These are phyloP conservation scores for Pteromalus puparum DNA, from an alignment of 1,140 invertebrate species.

Conservation along the genomic window DNA sequence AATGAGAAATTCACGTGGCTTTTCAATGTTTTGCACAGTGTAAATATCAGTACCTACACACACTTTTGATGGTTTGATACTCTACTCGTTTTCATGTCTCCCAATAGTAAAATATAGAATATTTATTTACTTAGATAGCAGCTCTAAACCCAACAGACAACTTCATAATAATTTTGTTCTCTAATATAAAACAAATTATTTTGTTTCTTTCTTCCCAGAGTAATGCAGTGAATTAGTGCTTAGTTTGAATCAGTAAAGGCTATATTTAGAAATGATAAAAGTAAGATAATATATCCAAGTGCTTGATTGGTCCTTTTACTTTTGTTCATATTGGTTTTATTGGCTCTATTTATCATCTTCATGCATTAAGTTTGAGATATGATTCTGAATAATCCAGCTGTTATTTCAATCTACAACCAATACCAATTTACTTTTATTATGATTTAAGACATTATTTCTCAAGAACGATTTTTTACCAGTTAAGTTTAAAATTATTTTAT, in stretches of 20 bases:
- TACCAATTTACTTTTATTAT: slow-evolving; percentile 48
- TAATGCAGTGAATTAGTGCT: background rate
- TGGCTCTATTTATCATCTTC: background rate
- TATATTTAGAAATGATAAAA: background rate
- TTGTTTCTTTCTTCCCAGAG: background rate
- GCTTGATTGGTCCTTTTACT: too few species aligned
- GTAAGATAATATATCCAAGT: background rate
- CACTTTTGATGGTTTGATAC: background rate
- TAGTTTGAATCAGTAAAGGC: background rate
- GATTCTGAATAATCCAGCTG: background rate
- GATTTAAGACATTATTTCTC: slow-evolving; percentile 35
- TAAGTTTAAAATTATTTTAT: slow-evolving; percentile 65
- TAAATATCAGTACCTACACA: background rate
- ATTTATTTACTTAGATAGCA: background rate
- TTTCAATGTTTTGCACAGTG: slow-evolving; percentile 33
- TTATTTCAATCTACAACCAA: background rate
- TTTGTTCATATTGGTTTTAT: background rate
- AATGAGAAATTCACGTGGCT: background rate
- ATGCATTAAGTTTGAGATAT: too few species aligned
- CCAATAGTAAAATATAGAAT: background rate
- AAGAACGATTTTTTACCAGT: slow-evolving; percentile 48
- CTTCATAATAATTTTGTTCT: background rate
- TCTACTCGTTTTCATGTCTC: background rate
- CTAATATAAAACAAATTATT: background rate
- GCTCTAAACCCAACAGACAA: background rate